These are phyloP conservation scores for Lochmaea capreae DNA, from an alignment of 2,888 invertebrate species.

Conservation along the genomic window DNA sequence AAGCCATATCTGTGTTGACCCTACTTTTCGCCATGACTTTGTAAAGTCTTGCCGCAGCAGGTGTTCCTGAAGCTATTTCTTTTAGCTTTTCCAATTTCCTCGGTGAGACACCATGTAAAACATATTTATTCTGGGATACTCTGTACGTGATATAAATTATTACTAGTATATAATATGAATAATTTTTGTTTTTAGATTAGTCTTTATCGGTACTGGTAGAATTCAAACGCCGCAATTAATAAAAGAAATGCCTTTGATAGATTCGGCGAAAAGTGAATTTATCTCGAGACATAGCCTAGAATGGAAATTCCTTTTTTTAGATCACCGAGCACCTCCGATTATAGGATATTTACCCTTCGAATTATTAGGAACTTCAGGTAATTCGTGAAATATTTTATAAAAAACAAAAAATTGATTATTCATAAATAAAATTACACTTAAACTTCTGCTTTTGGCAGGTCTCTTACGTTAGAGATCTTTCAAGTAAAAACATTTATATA, in stretches of 20 bases:
- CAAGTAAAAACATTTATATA: not conserved
- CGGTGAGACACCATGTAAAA: no score
- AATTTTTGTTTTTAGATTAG: slow-evolving; percentile 65
- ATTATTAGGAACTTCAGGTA: slow-evolving; percentile 89
- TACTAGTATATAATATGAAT: no score
- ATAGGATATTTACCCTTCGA: slow-evolving; percentile 87
- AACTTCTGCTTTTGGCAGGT: not conserved
- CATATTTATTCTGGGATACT: no score
- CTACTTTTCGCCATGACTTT: no score
- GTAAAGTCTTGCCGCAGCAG: no score
- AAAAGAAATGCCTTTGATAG: slow-evolving; percentile 85
- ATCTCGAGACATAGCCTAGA: slow-evolving; percentile 93
- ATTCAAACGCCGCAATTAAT: slow-evolving; percentile 85
- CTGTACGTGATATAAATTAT: no score
- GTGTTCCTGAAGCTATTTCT: no score
- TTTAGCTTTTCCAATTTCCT: no score
- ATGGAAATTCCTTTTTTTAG: slow-evolving; percentile 95
- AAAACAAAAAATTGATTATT: not conserved
- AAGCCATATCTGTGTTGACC: no score
- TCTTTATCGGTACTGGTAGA: slow-evolving; percentile 87
- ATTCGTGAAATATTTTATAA: not conserved
- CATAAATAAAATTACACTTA: not conserved
- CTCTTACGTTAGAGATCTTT: not conserved
- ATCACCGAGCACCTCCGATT: slow-evolving; percentile 70
- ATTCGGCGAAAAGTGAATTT: slow-evolving; percentile 83